Conservation (phyloP, 1,140 invertebrate species). For the Sinonovacula constricta region DNA sequence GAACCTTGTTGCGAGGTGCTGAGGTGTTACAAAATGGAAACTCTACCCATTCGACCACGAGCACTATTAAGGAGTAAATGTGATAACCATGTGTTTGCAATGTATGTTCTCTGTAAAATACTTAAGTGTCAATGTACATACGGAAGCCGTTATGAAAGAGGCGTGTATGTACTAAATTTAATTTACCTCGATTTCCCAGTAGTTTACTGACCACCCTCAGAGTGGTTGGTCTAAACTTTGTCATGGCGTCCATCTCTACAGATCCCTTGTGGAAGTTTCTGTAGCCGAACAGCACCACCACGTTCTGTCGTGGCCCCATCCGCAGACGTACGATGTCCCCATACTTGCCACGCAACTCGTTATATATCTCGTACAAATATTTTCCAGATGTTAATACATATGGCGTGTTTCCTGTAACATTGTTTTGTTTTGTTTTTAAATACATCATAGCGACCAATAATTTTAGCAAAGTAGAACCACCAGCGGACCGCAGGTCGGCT, state of each 20-base stretch:
- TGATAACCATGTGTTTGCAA: background rate
- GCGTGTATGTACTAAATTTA: background rate
- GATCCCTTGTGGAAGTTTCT: constrained; percentile 49
- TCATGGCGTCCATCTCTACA: constrained; percentile 32
- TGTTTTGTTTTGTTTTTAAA: too few species aligned
- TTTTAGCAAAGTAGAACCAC: too few species aligned
- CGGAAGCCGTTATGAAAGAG: background rate
- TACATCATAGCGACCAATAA: too few species aligned
- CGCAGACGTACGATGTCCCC: constrained; percentile 47
- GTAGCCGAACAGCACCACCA: constrained; percentile 50
- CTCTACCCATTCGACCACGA: background rate
- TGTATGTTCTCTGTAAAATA: background rate
- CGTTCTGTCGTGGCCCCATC: constrained; percentile 23
- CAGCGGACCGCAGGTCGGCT: too few species aligned
- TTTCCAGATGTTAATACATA: background rate
- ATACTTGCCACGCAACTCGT: constrained; percentile 32
- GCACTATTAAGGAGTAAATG: too few species aligned
- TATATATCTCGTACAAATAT: constrained; percentile 5
- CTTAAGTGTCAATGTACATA: background rate
- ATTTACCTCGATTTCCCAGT: constrained; percentile 54
- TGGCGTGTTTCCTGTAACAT: constrained; percentile 2
- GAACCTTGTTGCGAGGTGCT: too few species aligned
- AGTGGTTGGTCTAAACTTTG: constrained; percentile 43
- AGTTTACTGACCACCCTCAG: constrained; percentile 22
- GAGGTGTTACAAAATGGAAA: background rate